Percentiles rank a stretch among this genome's conserved stretches.
Conservation (phyloP, 2,797 vertebrate species). For the Pempheris klunzingeri region DNA sequence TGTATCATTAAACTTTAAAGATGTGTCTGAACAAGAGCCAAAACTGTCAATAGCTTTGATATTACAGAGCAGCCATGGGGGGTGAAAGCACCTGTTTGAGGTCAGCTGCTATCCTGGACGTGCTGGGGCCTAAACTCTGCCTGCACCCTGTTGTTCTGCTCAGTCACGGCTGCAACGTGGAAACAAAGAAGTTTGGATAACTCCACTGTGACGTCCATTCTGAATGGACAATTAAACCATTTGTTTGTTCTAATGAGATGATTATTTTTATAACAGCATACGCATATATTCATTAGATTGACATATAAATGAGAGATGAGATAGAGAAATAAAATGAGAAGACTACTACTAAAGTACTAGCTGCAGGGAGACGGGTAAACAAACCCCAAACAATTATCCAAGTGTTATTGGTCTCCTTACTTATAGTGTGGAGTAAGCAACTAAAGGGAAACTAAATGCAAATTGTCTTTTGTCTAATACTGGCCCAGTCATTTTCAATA, state of each 20-base stretch:
- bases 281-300: neutral
- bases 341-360: neutral
- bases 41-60: constrained; percentile 54
- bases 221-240: neutral
- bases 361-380: constrained; percentile 23
- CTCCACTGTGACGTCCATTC: neutral
- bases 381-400: constrained; percentile 53
- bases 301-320: neutral
- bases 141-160: constrained; percentile 7
- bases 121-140: constrained; percentile 21
- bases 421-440: constrained; percentile 39
- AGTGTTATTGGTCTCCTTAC: constrained; percentile 22
- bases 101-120: constrained; percentile 13
- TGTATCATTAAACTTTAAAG: constrained; percentile 62
- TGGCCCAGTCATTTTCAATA: constrained; percentile 49
- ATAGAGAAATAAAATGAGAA: neutral
- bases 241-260: neutral
- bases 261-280: neutral
- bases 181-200: neutral
- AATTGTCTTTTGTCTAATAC: constrained; percentile 43
- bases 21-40: constrained; percentile 52
- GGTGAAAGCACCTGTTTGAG: constrained; percentile 42
- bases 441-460: constrained; percentile 33
- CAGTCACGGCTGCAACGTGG: neutral
- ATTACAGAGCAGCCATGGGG: constrained; percentile 30